Evolutionary conservation across 1,140 invertebrate species (phyloP).

Genomic region (Magallana angulata): DNA sequence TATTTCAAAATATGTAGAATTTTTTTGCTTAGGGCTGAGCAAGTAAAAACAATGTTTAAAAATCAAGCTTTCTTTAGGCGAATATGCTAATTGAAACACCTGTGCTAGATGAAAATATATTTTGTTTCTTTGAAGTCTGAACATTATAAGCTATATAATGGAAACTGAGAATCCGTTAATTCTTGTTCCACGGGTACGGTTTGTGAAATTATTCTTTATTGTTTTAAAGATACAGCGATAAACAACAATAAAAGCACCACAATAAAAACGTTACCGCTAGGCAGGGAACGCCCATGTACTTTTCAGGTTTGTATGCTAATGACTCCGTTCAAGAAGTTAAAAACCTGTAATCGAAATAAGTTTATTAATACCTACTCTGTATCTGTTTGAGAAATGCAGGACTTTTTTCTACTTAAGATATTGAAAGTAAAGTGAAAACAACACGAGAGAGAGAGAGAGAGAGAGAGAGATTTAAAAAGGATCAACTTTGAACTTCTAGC

Average conservation of each 20-base stretch:
- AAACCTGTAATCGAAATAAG: too few species aligned
- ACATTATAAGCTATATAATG: constrained; percentile 9
- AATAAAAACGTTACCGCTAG: not conserved
- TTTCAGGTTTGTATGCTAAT: not conserved
- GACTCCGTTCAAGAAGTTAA: too few species aligned
- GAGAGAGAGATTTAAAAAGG: too few species aligned
- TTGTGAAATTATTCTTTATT: constrained; percentile 1
- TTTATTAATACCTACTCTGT: too few species aligned
- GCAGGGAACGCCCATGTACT: not conserved
- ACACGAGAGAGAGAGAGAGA: too few species aligned
- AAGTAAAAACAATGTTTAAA: constrained; percentile 18
- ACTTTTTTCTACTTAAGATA: too few species aligned
- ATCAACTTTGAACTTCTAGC: too few species aligned
- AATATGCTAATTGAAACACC: constrained; percentile 25
- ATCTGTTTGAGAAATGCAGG: too few species aligned
- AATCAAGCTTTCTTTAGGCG: constrained; percentile 7
- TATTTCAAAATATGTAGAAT: not conserved
- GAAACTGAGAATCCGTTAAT: not conserved
- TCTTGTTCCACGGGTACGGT: not conserved
- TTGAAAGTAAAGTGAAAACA: too few species aligned
- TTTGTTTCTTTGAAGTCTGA: not conserved
- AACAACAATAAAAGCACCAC: not conserved
- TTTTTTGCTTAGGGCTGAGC: not conserved
- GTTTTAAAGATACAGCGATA: constrained; percentile 28
- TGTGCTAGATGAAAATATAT: constrained; percentile 13